Base-by-base conservation (phyloP, 1,140 invertebrate genomes). In the Liolophura sinensis region DNA sequence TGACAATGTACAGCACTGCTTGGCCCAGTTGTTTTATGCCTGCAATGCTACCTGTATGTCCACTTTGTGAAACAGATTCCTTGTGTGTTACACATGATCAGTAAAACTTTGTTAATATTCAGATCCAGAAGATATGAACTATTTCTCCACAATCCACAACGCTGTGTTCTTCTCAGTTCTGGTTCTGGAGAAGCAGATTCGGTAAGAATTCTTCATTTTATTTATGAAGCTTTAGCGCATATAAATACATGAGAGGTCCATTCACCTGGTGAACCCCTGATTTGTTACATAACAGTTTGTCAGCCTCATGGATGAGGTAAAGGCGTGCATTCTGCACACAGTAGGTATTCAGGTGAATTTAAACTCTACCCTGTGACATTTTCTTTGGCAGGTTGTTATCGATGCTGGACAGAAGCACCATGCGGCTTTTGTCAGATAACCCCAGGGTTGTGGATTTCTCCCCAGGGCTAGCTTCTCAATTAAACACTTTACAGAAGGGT, bases 161-260 rank as follows among this genome's bases (percentile, higher is more conserved):
- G 86, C 88, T 72, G 84, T 89, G 11, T 89, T 88, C 78, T 90
- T 90, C 84, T 85, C 88, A 50, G 81, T 82, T n/a, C 78, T 75
- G 60, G 84, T 87, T 64, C 77, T 90, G 27, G 77, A 84, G 59
- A 69, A 81, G 48, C 83, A 87, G 54, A 76, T 78, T 40, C 69
- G 81, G 80, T 79, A 63, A 56, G 73, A 64, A 31, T 47, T 20
- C 20, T 66, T 27, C 0, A 16, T 31, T 59, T 48, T 3, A 24
- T 66, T 46, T 47, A 25, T 62, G 25, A 20, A 25, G 47, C 20
- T 63, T 52, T 20, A 50, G 24, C 3, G 40, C 4, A 3, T 9
- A 40, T 40, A 40, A 40, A 40, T 40, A 40, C 31, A 40, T 40
- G 31, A 40, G 9, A 40, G 31, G 31, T 40, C 9, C 31, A 40